These are phyloP conservation scores for Okapia johnstoni DNA, from an alignment of 2,113 vertebrate genomes.

Conservation along the genomic window DNA sequence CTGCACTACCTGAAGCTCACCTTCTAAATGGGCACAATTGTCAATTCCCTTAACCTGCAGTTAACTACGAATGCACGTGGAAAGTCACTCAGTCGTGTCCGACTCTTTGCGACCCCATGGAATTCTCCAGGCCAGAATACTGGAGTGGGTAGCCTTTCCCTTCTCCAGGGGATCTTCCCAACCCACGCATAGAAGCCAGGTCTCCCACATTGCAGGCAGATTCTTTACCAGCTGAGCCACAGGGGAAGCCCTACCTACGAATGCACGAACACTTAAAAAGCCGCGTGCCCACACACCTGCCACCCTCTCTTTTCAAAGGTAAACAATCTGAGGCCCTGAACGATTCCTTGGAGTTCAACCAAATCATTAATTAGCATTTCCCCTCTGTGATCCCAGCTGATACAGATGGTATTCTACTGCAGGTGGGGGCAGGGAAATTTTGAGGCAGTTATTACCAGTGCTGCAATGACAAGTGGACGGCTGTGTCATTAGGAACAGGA, in stretches of 20 bases:
- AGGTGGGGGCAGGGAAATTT: neutral
- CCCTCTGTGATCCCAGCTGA: slow-evolving; percentile 5
- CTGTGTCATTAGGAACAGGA: neutral
- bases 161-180: neutral
- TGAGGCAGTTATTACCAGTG: neutral
- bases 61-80: rapidly evolving
- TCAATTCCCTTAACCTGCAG: neutral
- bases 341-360: slow-evolving; percentile 28
- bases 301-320: slow-evolving; percentile 3
- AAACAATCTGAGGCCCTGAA: slow-evolving; percentile 30
- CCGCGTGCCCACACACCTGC: rapidly evolving
- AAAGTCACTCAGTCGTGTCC: neutral
- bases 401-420: neutral
- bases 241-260: neutral
- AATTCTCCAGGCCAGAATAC: neutral
- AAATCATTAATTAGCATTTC: slow-evolving; percentile 36
- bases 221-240: neutral
- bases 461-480: neutral
- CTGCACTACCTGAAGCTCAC: neutral
- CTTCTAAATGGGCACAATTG: neutral
- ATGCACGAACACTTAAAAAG: neutral
- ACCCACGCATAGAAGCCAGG: neutral
- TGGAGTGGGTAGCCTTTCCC: neutral
- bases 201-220: neutral
- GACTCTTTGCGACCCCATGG: neutral